Percentiles rank a stretch among this genome's conserved stretches.
These are phyloP conservation scores for Palythoa heliodiscus DNA, from an alignment of 92 coral and sea anemone genomes.

Conservation along the genomic window DNA sequence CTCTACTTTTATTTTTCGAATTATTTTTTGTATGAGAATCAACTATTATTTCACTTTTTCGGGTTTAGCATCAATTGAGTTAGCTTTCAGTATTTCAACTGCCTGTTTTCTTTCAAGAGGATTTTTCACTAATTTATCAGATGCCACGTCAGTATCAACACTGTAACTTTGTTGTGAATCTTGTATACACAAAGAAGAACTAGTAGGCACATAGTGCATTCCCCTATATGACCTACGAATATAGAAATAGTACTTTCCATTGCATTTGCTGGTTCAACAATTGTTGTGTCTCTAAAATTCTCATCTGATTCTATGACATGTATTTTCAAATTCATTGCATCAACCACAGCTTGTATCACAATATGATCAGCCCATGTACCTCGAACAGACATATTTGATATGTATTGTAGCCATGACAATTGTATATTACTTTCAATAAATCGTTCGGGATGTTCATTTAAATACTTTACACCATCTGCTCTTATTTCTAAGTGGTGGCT, in stretches of 20 bases:
- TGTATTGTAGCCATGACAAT: neutral
- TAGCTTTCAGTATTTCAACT: neutral
- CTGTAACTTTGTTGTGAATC: neutral
- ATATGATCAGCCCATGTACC: slow-evolving; percentile 1
- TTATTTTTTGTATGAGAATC: slow-evolving; percentile 20
- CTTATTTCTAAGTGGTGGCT: slow-evolving; percentile 21
- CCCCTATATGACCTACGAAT: neutral
- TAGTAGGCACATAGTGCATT: slow-evolving; percentile 5
- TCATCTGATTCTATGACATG: slow-evolving; percentile 25
- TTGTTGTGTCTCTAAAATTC: slow-evolving; percentile 23
- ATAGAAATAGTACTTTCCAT: neutral
- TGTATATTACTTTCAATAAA: neutral
- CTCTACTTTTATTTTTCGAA: slow-evolving; percentile 15
- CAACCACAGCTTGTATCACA: neutral
- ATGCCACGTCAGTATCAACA: neutral
- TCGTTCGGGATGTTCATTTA: neutral
- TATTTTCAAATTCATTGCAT: slow-evolving; percentile 8
- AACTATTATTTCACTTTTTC: slow-evolving; percentile 18
- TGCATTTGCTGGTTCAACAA: slow-evolving; percentile 10
- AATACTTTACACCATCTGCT: slow-evolving; percentile 17
- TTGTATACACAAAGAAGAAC: slow-evolving; percentile 27
- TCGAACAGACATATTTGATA: neutral
- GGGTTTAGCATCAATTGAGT: neutral
- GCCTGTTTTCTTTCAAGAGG: neutral
- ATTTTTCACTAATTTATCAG: slow-evolving; percentile 4